Evolutionary conservation across 1,140 invertebrate genomes (phyloP).

Genomic region (Trichonephila clavipes): DNA sequence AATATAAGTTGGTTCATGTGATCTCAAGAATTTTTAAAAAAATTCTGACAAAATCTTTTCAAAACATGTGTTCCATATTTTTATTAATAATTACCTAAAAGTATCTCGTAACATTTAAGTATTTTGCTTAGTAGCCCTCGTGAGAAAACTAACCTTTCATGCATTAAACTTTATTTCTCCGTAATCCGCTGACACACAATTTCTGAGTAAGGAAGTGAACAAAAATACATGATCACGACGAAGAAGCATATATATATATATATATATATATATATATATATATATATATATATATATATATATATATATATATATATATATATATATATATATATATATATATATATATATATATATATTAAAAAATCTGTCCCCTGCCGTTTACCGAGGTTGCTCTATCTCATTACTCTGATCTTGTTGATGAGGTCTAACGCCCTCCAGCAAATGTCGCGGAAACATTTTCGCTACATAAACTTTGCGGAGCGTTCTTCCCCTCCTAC

Average conservation of each 20-base stretch:
- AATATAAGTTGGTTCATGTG: too few species aligned
- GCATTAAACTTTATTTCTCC: background rate
- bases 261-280: background rate
- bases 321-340: too few species aligned
- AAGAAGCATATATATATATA: background rate
- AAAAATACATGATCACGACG: background rate
- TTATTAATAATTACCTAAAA: too few species aligned
- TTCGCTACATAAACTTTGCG: conserved; percentile 46
- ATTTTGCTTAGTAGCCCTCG: too few species aligned
- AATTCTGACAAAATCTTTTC: too few species aligned
- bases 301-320: background rate
- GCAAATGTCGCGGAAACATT: conserved; percentile 69
- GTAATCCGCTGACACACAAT: background rate
- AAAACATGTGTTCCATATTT: too few species aligned
- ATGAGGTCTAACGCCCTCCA: conserved; percentile 59
- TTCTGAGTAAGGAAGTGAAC: background rate
- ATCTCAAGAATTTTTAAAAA: too few species aligned
- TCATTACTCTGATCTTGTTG: conserved; percentile 68
- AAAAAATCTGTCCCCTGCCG: background rate
- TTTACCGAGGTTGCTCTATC: background rate
- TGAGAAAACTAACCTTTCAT: background rate
- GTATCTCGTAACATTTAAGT: too few species aligned
- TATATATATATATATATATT: background rate
- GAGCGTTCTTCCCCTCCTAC: background rate
- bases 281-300: background rate